phyloP scores from a whole-genome alignment of 2,888 invertebrate genomes.

The Pogonocherus hispidulus region DNA sequence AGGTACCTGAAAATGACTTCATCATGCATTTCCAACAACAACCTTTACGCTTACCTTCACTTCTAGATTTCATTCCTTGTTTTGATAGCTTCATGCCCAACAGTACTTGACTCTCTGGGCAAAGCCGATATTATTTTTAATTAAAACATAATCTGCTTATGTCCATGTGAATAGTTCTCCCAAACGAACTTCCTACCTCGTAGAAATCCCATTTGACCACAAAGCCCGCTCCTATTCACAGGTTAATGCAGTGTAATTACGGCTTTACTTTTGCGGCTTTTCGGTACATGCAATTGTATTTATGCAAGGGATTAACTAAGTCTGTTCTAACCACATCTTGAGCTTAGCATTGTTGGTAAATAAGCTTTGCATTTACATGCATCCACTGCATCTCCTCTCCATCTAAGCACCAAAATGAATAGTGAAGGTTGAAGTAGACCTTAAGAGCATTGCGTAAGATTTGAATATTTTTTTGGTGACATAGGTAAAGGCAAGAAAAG shows the following conservation, averaged over 20 bases:
- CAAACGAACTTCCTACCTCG: constrained; percentile 26
- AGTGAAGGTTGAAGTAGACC: background rate
- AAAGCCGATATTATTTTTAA: constrained; percentile 45
- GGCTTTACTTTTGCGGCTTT: constrained; percentile 51
- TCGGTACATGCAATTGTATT: constrained; percentile 53
- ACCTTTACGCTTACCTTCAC: background rate
- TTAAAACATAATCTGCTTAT: constrained; percentile 40
- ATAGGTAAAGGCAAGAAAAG: too few species aligned
- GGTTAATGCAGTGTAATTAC: constrained; percentile 48
- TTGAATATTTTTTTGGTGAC: too few species aligned
- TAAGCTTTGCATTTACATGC: constrained; percentile 46
- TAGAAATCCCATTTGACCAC: constrained; percentile 42
- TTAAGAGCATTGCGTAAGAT: constrained; percentile 27
- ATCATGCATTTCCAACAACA: background rate
- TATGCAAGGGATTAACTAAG: constrained; percentile 55
- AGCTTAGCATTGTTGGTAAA: constrained; percentile 53
- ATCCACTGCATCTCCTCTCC: constrained; percentile 32
- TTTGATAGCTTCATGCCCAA: constrained; percentile 43
- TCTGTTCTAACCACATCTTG: constrained; percentile 55
- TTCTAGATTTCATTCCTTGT: constrained; percentile 21
- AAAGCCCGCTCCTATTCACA: constrained; percentile 38
- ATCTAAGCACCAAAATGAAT: constrained; percentile 5
- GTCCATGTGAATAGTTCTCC: constrained; percentile 4
- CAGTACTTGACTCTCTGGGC: constrained; percentile 42
- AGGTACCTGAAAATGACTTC: background rate